These are phyloP conservation scores for Butorides virescens DNA, from an alignment of 2,113 vertebrate species.

Conservation along the genomic window DNA sequence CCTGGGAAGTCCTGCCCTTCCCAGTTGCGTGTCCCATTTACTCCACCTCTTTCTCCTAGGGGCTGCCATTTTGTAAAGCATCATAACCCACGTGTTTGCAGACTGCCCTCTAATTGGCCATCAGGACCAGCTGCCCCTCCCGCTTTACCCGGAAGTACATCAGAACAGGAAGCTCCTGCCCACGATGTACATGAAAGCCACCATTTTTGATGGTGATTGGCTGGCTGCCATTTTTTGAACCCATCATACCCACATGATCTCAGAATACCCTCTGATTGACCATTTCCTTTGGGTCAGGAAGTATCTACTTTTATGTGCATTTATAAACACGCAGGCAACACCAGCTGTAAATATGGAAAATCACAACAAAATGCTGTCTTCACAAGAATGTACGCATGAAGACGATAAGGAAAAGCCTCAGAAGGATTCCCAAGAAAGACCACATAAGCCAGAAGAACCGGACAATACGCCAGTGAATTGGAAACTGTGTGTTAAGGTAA, in stretches of 20 bases:
- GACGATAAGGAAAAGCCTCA: neutral
- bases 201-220: neutral
- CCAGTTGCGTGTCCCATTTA: rapidly evolving
- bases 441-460: neutral
- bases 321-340: neutral
- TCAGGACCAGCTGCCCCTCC: neutral
- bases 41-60: too few relatives aligned
- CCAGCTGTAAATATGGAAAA: neutral
- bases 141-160: neutral
- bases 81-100: rapidly evolving
- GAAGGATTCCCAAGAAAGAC: neutral
- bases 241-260: neutral
- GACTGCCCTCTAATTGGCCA: neutral
- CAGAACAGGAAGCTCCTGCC: neutral
- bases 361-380: neutral
- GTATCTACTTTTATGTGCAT: neutral
- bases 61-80: neutral
- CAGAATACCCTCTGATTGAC: neutral
- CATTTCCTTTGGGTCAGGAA: neutral
- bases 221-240: neutral
- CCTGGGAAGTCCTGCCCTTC: neutral
- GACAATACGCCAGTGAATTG: neutral
- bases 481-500: neutral
- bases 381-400: neutral
- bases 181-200: neutral